phyloP scores from a whole-genome alignment of 2,797 vertebrate species.

The Bufotes viridis region DNA sequence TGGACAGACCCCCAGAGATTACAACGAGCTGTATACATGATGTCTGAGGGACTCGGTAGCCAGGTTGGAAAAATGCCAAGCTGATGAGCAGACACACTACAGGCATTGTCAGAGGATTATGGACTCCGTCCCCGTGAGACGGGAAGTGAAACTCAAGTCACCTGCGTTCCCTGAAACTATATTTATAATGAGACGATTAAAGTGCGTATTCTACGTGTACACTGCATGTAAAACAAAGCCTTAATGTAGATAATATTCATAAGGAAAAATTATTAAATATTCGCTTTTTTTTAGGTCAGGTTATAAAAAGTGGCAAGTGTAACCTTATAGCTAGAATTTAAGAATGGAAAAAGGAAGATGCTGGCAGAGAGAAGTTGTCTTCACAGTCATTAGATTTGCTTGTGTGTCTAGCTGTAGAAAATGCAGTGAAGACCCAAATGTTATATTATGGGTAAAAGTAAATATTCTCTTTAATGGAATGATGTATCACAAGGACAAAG shows the following conservation, averaged over 20 bases:
- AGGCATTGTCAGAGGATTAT: constrained; percentile 24
- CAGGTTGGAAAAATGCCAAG: neutral
- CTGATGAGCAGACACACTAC: constrained; percentile 31
- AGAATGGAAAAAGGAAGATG: neutral
- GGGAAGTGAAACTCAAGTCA: constrained; percentile 15
- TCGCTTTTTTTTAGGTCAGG: neutral
- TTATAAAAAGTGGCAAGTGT: neutral
- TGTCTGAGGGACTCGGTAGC: constrained; percentile 34
- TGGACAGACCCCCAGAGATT: constrained; percentile 9
- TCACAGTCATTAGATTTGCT: no score
- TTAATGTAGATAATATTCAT: neutral
- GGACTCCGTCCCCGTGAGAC: neutral
- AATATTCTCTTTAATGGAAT: no score
- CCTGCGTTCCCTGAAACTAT: constrained; percentile 15
- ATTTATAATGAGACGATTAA: constrained; percentile 21
- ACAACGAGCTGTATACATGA: constrained; percentile 9
- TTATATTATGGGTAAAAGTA: no score
- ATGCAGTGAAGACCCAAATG: no score
- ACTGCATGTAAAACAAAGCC: neutral
- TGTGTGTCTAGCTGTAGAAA: no score
- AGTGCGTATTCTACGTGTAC: neutral
- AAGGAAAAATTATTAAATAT: neutral
- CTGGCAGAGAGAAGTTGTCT: neutral
- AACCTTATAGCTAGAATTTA: neutral
- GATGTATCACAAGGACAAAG: no score